Percentiles rank a stretch among this genome's conserved stretches.
Conservation (phyloP, 2,113 vertebrate species). For the Epinephelus fuscoguttatus region DNA sequence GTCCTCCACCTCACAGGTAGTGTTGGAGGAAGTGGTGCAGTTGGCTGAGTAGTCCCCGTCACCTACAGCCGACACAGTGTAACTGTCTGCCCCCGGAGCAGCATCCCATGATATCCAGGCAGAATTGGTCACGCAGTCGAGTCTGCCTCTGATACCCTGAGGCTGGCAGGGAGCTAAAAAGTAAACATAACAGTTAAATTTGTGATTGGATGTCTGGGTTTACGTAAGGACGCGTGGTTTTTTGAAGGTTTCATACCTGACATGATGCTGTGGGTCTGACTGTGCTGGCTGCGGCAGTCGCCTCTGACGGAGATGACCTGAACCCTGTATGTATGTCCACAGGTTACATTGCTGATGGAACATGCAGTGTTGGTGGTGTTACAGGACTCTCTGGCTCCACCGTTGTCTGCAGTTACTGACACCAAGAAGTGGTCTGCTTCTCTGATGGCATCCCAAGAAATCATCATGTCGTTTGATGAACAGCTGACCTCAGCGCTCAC, state of each 20-base stretch:
- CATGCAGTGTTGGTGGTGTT: constrained; percentile 70
- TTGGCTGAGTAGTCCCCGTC: constrained; percentile 39
- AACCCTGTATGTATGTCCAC: constrained; percentile 67
- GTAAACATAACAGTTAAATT: background rate
- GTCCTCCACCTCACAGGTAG: constrained; percentile 76
- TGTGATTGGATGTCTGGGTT: background rate
- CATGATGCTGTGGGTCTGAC: constrained; percentile 35
- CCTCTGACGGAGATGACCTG: constrained; percentile 63
- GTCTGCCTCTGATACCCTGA: constrained; percentile 53
- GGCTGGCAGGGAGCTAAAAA: constrained; percentile 80
- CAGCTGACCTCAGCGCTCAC: constrained; percentile 67
- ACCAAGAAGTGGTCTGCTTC: constrained; percentile 70
- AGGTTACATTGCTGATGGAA: constrained; percentile 62
- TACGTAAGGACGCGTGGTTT: background rate
- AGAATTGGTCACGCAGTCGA: constrained; percentile 80
- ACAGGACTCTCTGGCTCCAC: constrained; percentile 40
- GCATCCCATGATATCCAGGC: constrained; percentile 78
- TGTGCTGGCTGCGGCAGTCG: constrained; percentile 56
- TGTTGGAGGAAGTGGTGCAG: constrained; percentile 73
- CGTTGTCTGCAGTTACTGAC: constrained; percentile 23
- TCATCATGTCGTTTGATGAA: constrained; percentile 45
- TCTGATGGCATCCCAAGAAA: constrained; percentile 71
- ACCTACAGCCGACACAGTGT: constrained; percentile 74
- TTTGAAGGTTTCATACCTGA: constrained; percentile 64
- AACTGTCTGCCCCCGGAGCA: constrained; percentile 56